A percentile compares a stretch with the other conserved stretches of the same genome.
These are phyloP conservation scores for Mus minutoides DNA, from an alignment of 2,797 vertebrate genomes.

Conservation along the genomic window DNA sequence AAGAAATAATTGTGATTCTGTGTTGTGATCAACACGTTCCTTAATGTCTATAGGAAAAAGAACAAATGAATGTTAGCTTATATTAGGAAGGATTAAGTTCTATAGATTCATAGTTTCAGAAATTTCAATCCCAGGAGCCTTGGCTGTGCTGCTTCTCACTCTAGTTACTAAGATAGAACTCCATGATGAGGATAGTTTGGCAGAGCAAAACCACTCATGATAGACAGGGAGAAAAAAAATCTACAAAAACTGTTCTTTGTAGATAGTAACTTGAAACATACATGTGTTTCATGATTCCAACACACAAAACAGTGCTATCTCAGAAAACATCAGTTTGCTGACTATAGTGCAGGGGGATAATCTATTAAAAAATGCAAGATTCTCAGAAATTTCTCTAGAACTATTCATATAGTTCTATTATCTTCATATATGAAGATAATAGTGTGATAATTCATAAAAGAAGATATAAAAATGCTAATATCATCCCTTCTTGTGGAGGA, in stretches of 20 bases:
- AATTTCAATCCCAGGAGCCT: background rate
- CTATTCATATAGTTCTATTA: background rate
- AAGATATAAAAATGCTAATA: background rate
- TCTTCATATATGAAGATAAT: background rate
- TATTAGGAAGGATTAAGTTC: background rate
- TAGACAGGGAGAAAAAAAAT: background rate
- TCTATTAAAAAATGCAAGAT: background rate
- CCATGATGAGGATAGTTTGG: no score
- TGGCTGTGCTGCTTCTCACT: background rate
- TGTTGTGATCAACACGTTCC: no score
- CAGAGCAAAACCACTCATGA: background rate
- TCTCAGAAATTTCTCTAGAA: background rate
- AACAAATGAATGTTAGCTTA: background rate
- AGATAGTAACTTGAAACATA: background rate
- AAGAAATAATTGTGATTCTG: background rate
- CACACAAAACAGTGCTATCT: background rate
- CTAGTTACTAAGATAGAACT: background rate
- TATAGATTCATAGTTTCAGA: background rate
- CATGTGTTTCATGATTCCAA: background rate
- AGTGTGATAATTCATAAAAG: background rate
- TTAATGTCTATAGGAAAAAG: background rate
- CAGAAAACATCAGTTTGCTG: background rate
- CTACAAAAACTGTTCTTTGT: background rate
- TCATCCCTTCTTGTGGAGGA: background rate
- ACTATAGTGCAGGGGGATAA: background rate